phyloP scores from a whole-genome alignment of 1,140 invertebrate genomes.

The Sarcophaga bullata region DNA sequence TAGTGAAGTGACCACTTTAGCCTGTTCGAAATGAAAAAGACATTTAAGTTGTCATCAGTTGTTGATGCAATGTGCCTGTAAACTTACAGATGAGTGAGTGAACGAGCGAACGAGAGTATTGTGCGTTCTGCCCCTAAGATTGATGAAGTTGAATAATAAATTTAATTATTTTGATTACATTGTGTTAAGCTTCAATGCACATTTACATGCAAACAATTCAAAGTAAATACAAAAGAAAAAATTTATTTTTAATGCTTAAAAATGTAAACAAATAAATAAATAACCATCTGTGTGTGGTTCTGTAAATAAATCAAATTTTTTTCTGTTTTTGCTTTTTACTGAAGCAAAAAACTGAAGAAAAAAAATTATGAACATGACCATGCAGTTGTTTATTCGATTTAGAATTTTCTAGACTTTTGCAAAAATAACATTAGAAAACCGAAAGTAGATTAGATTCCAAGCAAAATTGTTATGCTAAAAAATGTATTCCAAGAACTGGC shows the following conservation, averaged over 20 bases:
- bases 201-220: background rate
- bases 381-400: too few relatives aligned
- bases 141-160: slow-evolving; percentile 38
- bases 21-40: background rate
- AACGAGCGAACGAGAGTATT: background rate
- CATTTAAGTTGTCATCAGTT: background rate
- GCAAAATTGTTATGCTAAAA: too few relatives aligned
- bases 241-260: background rate
- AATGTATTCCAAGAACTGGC: too few relatives aligned
- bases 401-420: too few relatives aligned
- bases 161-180: slow-evolving; percentile 36
- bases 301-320: background rate
- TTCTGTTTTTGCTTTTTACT: too few relatives aligned
- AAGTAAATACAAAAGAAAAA: background rate
- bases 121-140: background rate
- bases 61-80: background rate
- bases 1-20: too few relatives aligned
- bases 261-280: background rate
- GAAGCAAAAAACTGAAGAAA: too few relatives aligned
- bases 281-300: slow-evolving; percentile 16
- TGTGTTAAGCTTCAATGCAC: slow-evolving; percentile 20
- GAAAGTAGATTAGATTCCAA: too few relatives aligned
- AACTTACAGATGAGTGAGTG: too few relatives aligned
- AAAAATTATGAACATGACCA: too few relatives aligned
- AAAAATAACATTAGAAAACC: too few relatives aligned